These are phyloP conservation scores for Coturnix japonica DNA, from an alignment of 2,113 vertebrate species.

Conservation along the genomic window DNA sequence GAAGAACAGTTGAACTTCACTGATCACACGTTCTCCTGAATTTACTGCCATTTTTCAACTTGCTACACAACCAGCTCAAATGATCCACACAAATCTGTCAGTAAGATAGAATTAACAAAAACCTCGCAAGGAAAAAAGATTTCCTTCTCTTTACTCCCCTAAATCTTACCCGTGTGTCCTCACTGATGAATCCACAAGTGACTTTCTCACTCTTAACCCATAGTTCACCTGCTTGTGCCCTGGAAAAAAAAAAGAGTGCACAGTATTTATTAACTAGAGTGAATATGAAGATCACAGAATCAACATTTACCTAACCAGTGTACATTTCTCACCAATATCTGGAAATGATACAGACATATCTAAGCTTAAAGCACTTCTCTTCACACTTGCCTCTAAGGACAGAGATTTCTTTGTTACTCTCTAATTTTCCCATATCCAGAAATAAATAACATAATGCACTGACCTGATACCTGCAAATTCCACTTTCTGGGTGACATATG, in stretches of 20 bases:
- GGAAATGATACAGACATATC: background rate
- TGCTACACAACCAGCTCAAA: background rate
- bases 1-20: background rate
- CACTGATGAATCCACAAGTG: constrained; percentile 98
- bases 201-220: constrained; percentile 99
- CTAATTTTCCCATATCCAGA: background rate
- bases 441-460: background rate
- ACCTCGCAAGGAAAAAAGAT: background rate
- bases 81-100: background rate
- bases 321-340: background rate
- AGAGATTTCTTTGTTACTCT: background rate
- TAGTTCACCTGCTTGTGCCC: constrained; percentile 95
- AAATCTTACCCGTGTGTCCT: constrained; percentile 90
- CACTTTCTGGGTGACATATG: constrained; percentile 97
- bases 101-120: background rate
- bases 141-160: background rate
- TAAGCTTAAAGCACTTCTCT: background rate
- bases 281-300: background rate
- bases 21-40: background rate
- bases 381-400: background rate
- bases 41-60: background rate
- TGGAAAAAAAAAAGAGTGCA: constrained; percentile 55
- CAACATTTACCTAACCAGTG: background rate
- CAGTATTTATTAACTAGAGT: background rate
- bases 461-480: constrained; percentile 98